Evolutionary conservation across 1,140 invertebrate genomes (phyloP), one percentile per base, ranked within the genome.

Genomic region (Eriocheir sinensis): DNA sequence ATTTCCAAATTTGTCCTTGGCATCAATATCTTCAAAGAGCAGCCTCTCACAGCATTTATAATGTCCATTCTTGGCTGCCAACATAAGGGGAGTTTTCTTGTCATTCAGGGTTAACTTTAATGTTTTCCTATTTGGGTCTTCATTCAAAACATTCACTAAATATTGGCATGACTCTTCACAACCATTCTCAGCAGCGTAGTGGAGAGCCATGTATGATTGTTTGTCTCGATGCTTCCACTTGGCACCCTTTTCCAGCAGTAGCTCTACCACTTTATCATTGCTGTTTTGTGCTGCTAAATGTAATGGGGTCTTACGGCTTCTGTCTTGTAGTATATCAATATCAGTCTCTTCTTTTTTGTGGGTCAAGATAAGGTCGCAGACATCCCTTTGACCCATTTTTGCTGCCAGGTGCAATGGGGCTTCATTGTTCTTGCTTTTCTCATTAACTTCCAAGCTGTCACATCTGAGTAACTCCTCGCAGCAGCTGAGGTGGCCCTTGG

Each of bases 121-220:
- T n/a, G 83, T 41, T 38, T 94, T 92, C 12, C 38, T 81, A 60
- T 88, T 92, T n/a, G 60, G 38, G n/a, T 41, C 80, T 38, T 41
- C 30, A 8, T 30, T 91, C 3, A 40, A 3, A 21, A 38, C 88
- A 17, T 44, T 85, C 44, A 92, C 60, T 4, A 94, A 40, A 86
- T 91, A 81, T 48, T 91, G 81, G 79, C 94, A 94, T 6, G 72
- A 83, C 21, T 92, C 48, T 72, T 80, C 81, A 92, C 44, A 94
- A 0, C 94, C 94, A 34, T 92, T 94, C 79, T 92, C 89, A n/a
- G 94, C 94, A 48, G 94, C 94, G 72, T 94, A 94, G 34, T 94
- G 94, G 3, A 94, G 21, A 12, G 94, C 41, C 41, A 91, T 32
- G 36, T 94, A 85, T 36, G 41, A 90, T 32, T 88, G 36, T 17